Base-by-base conservation (phyloP, 2,888 invertebrate genomes). In the Cerceris ruficornis region DNA sequence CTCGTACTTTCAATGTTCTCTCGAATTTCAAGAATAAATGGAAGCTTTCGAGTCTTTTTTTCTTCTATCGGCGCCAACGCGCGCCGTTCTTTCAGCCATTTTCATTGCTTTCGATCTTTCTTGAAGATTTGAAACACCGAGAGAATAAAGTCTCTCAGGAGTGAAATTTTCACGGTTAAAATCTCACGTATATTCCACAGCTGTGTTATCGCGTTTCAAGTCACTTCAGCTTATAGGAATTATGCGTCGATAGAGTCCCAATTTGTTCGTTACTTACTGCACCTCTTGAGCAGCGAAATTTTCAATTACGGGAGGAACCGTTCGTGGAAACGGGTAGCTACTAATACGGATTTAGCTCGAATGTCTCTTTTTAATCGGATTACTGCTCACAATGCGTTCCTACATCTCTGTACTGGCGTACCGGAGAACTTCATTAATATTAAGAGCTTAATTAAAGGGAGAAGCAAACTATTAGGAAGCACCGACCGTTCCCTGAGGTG, bases 391-490 rank as follows among this genome's bases (percentile, higher is more conserved):
- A 83, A 71, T 84, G 55, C 71, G 73, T 66, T 75, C 59, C 75
- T 77, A 50, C 69, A 62, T 75, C 65, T 75, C 69, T 66, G 57
- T 71, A 64, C 43, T 71, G 59, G 41, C 58, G 57, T 71, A 60
- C 13, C 52, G n/a, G 54, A 15, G 64, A 62, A 57, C 52, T 81
- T 83, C 79, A 77, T 84, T 81, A 86, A 86, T 86, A 84, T 86
- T 83, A 78, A 83, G 77, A 74, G 81, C 84, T 86, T 75, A 81
- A 83, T 83, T 86, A 84, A 86, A 67, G 28, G 57, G 72, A 50
- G 70, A 73, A 70, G 52, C 50, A 62, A 73, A 77, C 73, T 73
- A 75, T 83, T 78, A 67, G 69, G 64, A 71, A 28, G 28, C 28
- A 28, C 28, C 28, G 28, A 28, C 28, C 28, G 69, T 71, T 70